phyloP scores from a whole-genome alignment of 2,797 vertebrate genomes.

The Eulemur albifrons region DNA sequence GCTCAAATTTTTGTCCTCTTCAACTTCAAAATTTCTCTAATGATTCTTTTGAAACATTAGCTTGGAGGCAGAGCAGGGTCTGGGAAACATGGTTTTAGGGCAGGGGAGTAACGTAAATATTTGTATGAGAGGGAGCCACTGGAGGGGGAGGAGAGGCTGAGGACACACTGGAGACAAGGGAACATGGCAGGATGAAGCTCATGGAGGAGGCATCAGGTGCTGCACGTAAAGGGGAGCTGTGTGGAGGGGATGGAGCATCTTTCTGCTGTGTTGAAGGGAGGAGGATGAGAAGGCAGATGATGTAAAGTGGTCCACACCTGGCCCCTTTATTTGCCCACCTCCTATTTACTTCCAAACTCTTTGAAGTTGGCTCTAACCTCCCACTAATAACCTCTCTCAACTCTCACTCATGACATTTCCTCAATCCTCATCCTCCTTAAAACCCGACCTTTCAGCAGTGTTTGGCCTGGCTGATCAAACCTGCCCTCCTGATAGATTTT shows the following conservation, averaged over 20 bases:
- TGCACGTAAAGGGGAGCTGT: neutral
- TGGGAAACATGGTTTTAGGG: neutral
- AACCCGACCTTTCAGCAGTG: neutral
- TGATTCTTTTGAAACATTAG: slow-evolving; percentile 13
- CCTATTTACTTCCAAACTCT: slow-evolving; percentile 6
- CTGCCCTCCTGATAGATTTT: neutral
- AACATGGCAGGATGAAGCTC: neutral
- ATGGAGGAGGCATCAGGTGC: neutral
- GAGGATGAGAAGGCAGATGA: neutral
- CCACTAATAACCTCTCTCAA: neutral
- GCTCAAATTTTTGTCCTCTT: neutral
- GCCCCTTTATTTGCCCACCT: neutral
- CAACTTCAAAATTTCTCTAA: neutral
- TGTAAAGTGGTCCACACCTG: neutral
- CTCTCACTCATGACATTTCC: neutral
- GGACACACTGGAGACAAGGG: neutral
- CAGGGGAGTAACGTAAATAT: neutral
- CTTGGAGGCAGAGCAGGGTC: neutral
- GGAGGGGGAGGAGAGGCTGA: neutral
- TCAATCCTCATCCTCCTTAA: neutral
- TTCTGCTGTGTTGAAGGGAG: neutral
- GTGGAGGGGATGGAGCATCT: neutral
- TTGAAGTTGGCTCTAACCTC: neutral
- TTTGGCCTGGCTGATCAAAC: neutral
- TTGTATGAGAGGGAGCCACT: neutral